Evolutionary conservation across 2,888 invertebrate genomes (phyloP).

Genomic region (Mythimna ferrago): DNA sequence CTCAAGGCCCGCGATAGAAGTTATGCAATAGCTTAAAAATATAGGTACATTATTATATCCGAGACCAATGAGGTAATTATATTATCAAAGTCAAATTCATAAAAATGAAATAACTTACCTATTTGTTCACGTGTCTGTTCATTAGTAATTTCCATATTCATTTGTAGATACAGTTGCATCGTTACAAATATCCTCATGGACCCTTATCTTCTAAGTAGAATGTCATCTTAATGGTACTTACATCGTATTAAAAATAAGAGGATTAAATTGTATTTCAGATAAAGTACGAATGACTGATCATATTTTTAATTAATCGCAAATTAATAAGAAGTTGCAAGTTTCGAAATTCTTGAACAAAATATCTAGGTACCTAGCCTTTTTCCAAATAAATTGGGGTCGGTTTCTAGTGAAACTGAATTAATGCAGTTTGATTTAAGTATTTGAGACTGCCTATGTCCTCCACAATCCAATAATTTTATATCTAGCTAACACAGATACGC

Average conservation of each 20-base stretch:
- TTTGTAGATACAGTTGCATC: constrained; percentile 6
- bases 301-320: neutral
- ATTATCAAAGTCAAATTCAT: neutral
- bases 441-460: too few species aligned
- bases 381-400: too few species aligned
- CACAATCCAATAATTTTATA: too few species aligned
- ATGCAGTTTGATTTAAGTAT: too few species aligned
- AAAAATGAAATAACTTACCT: neutral
- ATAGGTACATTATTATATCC: too few species aligned
- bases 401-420: too few species aligned
- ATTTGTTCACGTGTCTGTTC: neutral
- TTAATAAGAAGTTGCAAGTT: neutral
- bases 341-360: neutral
- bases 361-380: too few species aligned
- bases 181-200: neutral
- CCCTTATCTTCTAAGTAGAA: neutral
- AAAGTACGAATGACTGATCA: neutral
- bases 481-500: too few species aligned
- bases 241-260: neutral
- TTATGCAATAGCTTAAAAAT: too few species aligned
- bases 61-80: too few species aligned
- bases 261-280: neutral
- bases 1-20: too few species aligned
- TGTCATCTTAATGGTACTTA: neutral
- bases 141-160: neutral